phyloP scores from a whole-genome alignment of 2,888 invertebrate species.

The Euclidia mi region DNA sequence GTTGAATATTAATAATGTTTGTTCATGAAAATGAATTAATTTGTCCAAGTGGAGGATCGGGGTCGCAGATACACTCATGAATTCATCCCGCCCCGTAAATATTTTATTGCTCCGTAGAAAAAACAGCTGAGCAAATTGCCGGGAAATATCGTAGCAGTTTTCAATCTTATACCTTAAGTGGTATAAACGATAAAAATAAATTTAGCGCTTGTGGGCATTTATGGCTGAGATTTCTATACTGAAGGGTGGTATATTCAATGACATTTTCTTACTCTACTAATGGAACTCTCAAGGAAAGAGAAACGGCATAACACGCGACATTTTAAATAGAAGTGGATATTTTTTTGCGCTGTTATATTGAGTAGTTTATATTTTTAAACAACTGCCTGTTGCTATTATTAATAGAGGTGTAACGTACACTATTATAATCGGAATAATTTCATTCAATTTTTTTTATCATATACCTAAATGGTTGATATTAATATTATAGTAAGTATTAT shows the following conservation, averaged over 20 bases:
- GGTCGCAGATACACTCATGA: slow-evolving; percentile 75
- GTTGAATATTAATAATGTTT: slow-evolving; percentile 74
- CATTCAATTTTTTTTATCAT: slow-evolving; percentile 3
- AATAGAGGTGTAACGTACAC: slow-evolving; percentile 5
- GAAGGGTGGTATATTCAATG: slow-evolving; percentile 61
- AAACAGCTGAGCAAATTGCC: slow-evolving; percentile 82
- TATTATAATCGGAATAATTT: not conserved
- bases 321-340: no score
- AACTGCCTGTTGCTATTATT: not conserved
- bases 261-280: slow-evolving; percentile 61
- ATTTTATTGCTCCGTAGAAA: slow-evolving; percentile 84
- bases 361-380: no score
- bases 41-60: slow-evolving; percentile 76
- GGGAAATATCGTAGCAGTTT: slow-evolving; percentile 85
- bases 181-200: slow-evolving; percentile 88
- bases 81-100: slow-evolving; percentile 87
- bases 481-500: no score
- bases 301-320: not conserved
- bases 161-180: slow-evolving; percentile 89
- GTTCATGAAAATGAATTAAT: slow-evolving; percentile 85
- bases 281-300: slow-evolving; percentile 53
- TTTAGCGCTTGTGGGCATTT: slow-evolving; percentile 86
- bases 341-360: no score
- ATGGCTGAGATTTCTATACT: slow-evolving; percentile 86
- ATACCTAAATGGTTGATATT: slow-evolving; percentile 1